These are phyloP conservation scores for Amiota mariae DNA, from an alignment of 2,888 invertebrate genomes.

Conservation along the genomic window DNA sequence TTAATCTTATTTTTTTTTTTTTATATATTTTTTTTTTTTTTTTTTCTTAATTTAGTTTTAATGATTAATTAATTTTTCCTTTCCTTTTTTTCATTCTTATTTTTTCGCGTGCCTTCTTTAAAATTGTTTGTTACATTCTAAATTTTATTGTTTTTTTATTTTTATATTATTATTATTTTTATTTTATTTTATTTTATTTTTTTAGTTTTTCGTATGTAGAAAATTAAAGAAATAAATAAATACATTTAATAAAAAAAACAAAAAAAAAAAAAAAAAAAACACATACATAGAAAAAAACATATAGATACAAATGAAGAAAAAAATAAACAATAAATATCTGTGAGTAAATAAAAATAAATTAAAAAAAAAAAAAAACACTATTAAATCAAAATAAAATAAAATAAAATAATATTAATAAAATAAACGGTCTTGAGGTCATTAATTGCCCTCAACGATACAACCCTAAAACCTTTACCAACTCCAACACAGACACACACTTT, in stretches of 20 bases:
- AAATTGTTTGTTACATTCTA: not conserved
- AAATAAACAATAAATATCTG: not conserved
- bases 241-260: not conserved
- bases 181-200: not conserved
- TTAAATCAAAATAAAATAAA: slow-evolving; percentile 16
- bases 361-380: not conserved
- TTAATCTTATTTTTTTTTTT: not conserved
- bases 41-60: slow-evolving; percentile 1
- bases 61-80: not conserved
- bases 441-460: not conserved
- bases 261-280: not conserved
- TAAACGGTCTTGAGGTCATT: slow-evolving; percentile 33
- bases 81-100: not conserved
- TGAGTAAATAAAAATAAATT: not conserved
- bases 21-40: not conserved
- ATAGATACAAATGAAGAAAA: not conserved
- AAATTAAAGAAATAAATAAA: not conserved
- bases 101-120: not conserved
- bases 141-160: not conserved
- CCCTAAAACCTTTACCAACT: not conserved
- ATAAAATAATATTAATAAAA: slow-evolving; percentile 16
- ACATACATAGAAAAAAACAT: not conserved
- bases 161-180: not conserved
- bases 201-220: not conserved
- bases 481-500: not conserved